Evolutionary conservation across 2,888 invertebrate species (phyloP).

Genomic region (Coleophora deauratella): DNA sequence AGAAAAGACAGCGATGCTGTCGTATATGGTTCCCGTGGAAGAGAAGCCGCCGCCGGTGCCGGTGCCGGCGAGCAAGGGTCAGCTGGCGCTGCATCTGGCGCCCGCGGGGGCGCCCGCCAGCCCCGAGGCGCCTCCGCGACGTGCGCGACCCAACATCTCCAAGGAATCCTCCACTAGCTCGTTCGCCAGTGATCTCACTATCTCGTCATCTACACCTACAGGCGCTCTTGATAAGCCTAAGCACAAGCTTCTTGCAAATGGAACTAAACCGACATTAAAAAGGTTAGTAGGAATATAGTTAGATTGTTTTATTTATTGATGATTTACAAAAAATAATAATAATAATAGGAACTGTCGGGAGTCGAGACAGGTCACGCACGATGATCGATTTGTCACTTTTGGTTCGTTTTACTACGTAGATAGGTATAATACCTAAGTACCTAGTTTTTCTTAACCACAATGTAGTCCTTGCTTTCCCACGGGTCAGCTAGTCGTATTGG

Average conservation of each 20-base stretch:
- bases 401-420: too few species aligned
- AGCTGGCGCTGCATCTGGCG: conserved; percentile 66
- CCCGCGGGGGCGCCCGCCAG: conserved; percentile 45
- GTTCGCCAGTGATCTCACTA: conserved; percentile 78
- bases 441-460: conserved; percentile 12
- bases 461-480: conserved; percentile 47
- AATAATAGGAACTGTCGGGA: too few species aligned
- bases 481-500: conserved; percentile 43
- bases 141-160: conserved; percentile 52
- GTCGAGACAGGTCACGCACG: too few species aligned
- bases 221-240: conserved; percentile 78
- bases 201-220: conserved; percentile 76
- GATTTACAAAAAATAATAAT: too few species aligned
- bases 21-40: conserved; percentile 85
- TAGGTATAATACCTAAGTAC: too few species aligned
- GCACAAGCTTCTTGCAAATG: conserved; percentile 79
- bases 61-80: conserved; percentile 69
- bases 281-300: conserved; percentile 62
- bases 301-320: too few species aligned
- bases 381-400: too few species aligned
- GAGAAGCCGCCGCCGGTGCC: conserved; percentile 83
- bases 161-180: conserved; percentile 84
- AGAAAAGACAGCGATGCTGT: conserved; percentile 76
- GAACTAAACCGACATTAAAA: conserved; percentile 81
- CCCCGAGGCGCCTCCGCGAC: conserved; percentile 46